phyloP scores from a whole-genome alignment of 1,140 invertebrate species.

The Pseudoatta argentina region DNA sequence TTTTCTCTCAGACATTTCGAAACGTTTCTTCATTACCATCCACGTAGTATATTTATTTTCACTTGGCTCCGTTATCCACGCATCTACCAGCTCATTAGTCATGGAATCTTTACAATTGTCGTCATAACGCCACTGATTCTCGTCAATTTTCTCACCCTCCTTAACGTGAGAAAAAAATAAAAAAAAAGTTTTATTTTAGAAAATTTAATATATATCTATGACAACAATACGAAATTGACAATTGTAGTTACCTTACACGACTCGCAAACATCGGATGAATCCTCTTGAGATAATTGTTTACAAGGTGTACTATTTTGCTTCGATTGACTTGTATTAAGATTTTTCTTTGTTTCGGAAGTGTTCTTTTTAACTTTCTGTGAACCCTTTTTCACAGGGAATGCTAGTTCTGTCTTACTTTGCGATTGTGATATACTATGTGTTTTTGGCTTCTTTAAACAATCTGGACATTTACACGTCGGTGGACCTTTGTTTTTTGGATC shows the following conservation, averaged over 20 bases:
- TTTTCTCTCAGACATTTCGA: slow-evolving; percentile 81
- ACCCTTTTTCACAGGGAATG: slow-evolving; percentile 72
- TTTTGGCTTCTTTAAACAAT: slow-evolving; percentile 81
- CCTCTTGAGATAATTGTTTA: slow-evolving; percentile 67
- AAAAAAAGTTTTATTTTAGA: slow-evolving; percentile 35
- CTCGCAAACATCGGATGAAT: slow-evolving; percentile 70
- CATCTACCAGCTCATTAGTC: slow-evolving; percentile 79
- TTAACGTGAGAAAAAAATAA: slow-evolving; percentile 46
- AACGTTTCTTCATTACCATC: slow-evolving; percentile 83
- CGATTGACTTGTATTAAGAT: slow-evolving; percentile 55
- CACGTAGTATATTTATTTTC: slow-evolving; percentile 79
- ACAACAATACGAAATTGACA: slow-evolving; percentile 6
- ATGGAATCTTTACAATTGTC: slow-evolving; percentile 72
- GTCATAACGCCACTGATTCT: slow-evolving; percentile 63
- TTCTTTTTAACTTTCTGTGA: slow-evolving; percentile 69
- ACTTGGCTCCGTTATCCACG: slow-evolving; percentile 79
- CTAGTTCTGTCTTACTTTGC: slow-evolving; percentile 67
- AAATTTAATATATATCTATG: slow-evolving; percentile 1
- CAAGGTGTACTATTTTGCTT: slow-evolving; percentile 34
- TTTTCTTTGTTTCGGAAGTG: slow-evolving; percentile 58
- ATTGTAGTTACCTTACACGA: slow-evolving; percentile 72
- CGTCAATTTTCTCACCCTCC: slow-evolving; percentile 70
- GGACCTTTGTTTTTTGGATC: slow-evolving; percentile 84
- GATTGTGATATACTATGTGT: slow-evolving; percentile 67
- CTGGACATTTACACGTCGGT: slow-evolving; percentile 82